Evolutionary conservation across 2,888 invertebrate species (phyloP).

Genomic region (Cephalotes varians): DNA sequence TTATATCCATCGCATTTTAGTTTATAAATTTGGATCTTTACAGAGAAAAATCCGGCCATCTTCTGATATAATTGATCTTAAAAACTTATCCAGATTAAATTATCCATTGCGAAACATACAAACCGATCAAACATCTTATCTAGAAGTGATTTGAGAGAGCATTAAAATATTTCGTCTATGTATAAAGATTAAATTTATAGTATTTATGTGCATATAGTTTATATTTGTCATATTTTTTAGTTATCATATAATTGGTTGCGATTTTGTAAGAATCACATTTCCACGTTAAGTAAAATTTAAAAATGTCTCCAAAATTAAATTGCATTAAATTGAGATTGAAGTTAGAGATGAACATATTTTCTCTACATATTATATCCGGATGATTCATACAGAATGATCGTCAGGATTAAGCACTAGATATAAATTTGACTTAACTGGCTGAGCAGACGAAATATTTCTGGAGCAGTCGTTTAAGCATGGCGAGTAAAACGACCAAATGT

Average conservation of each 20-base stretch:
- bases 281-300: not conserved
- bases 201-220: not conserved
- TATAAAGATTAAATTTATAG: not conserved
- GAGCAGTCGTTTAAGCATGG: constrained; percentile 4
- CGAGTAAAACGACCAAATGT: constrained; percentile 27
- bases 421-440: not conserved
- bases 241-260: not conserved
- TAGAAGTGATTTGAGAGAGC: not conserved
- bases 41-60: not conserved
- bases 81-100: not conserved
- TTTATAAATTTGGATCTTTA: not conserved
- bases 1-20: not conserved
- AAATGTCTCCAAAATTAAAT: not conserved
- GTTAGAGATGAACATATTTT: not conserved
- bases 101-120: not conserved
- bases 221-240: not conserved
- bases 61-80: not conserved
- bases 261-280: not conserved
- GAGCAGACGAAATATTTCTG: constrained; percentile 22
- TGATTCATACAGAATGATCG: not conserved
- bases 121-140: not conserved
- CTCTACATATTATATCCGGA: not conserved
- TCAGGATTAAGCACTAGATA: not conserved
- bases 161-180: not conserved
- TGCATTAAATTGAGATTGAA: not conserved